Base-by-base conservation (phyloP, 2,797 vertebrate genomes). In the Botia kubotai region DNA sequence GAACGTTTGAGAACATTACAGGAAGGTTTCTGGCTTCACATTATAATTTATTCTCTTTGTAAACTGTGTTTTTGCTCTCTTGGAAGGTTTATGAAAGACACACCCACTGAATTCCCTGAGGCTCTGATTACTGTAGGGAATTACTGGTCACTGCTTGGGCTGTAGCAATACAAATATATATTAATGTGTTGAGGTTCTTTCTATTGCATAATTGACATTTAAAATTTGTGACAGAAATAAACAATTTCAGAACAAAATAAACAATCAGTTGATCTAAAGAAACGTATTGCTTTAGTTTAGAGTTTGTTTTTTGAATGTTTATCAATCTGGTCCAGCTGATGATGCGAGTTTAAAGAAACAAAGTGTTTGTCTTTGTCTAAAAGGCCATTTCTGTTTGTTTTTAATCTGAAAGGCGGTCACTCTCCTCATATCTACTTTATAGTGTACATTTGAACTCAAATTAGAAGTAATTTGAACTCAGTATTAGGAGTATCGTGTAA, bases 31-130 rank as follows among this genome's bases (percentile, higher is more conserved):
- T 58, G 55, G 55, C 55, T 58, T 76, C 50, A 36, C 26, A 52
- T 2, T 52, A 66, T 60, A 60, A 66, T 66, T 66, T 66, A 29
- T 76, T 77, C 8, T 69, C 39, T 13, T 26, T 17, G 52, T 50
- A 76, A 55, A n/a, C 10, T 6, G 63, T 70, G 12, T 39, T 57
- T 19, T 4, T 46, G 36, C 57, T 13, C 11, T 69, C 19, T 78
- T 78, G 76, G 52, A 78, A 62, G 39, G 39, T n/a, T 78, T 60
- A 13, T 39, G 50, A 14, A 17, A 62, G 43, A 12, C 19, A 70
- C 53, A 60, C 66, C 55, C 39, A 62, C 67, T 19, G 29, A 62
- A 75, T 21, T 52, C 60, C 29, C 26, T 19, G 23, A 66, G n/a
- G 46, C 43, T 69, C 39, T 0, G 52, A 53, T 66, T 67, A 23